Percentiles rank a stretch among this genome's conserved stretches.
Evolutionary conservation across 2,888 invertebrate genomes (phyloP).

Genomic region (Tiphia femorata): DNA sequence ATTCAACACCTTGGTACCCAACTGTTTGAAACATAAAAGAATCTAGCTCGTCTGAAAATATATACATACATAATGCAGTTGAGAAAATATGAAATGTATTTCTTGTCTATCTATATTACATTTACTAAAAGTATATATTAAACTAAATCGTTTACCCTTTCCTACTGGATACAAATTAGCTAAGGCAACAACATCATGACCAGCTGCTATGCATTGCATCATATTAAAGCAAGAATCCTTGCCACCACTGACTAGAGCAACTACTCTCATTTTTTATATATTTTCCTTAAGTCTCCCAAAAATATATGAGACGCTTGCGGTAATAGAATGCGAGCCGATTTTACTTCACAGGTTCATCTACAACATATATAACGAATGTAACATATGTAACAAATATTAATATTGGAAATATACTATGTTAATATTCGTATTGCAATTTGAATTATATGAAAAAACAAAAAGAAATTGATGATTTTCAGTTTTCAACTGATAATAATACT

Average conservation of each 20-base stretch:
- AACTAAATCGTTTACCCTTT: conserved; percentile 74
- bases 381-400: no score
- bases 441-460: conserved; percentile 2
- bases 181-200: conserved; percentile 94
- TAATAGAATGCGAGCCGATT: conserved; percentile 40
- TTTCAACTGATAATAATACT: neutral
- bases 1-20: conserved; percentile 93
- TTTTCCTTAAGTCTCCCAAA: conserved; percentile 34
- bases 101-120: neutral
- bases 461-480: neutral
- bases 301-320: conserved; percentile 36
- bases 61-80: conserved; percentile 15
- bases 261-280: conserved; percentile 81
- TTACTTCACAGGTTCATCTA: conserved; percentile 59
- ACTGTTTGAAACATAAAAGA: conserved; percentile 99
- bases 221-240: conserved; percentile 99
- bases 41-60: conserved; percentile 85
- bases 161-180: conserved; percentile 93
- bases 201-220: conserved; percentile 97
- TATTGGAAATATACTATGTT: no score
- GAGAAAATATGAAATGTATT: neutral
- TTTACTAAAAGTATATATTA: neutral
- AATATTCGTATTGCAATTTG: no score
- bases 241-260: conserved; percentile 95
- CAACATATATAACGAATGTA: conserved; percentile 32